phyloP scores from a whole-genome alignment of 1,140 invertebrate species.

The Leptopilina clavipes region DNA sequence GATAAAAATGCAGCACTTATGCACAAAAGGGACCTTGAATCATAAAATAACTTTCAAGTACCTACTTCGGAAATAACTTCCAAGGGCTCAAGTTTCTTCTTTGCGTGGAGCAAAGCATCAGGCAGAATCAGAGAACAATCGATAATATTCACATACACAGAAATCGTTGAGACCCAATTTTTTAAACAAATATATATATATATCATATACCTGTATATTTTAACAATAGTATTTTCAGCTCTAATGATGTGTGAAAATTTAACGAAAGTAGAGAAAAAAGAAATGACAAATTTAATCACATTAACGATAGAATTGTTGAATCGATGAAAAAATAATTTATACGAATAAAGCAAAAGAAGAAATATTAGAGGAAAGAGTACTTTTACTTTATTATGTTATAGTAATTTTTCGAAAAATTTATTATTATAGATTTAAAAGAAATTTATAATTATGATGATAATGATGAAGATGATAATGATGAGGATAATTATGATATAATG shows the following conservation, averaged over 20 bases:
- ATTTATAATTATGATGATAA: no score
- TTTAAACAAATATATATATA: not conserved
- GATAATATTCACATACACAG: slow-evolving; percentile 6
- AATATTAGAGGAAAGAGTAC: no score
- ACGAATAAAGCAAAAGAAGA: not conserved
- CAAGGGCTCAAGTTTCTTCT: slow-evolving; percentile 29
- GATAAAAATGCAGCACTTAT: not conserved
- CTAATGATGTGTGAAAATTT: not conserved
- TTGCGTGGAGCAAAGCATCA: slow-evolving; percentile 20
- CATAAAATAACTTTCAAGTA: slow-evolving; percentile 15
- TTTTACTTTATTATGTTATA: no score
- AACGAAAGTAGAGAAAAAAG: not conserved
- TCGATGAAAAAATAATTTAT: no score
- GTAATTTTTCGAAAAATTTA: no score
- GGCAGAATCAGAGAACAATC: slow-evolving; percentile 20
- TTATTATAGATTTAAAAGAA: no score
- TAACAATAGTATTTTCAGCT: not conserved
- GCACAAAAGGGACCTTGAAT: not conserved
- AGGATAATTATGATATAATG: not conserved
- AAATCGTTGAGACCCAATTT: not conserved
- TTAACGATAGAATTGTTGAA: no score
- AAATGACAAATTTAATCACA: no score
- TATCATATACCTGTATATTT: not conserved
- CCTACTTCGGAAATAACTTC: slow-evolving; percentile 25
- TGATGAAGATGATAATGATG: slow-evolving; percentile 22